These are phyloP conservation scores for Metacarcinus magister DNA, from an alignment of 2,888 invertebrate species.

Conservation along the genomic window DNA sequence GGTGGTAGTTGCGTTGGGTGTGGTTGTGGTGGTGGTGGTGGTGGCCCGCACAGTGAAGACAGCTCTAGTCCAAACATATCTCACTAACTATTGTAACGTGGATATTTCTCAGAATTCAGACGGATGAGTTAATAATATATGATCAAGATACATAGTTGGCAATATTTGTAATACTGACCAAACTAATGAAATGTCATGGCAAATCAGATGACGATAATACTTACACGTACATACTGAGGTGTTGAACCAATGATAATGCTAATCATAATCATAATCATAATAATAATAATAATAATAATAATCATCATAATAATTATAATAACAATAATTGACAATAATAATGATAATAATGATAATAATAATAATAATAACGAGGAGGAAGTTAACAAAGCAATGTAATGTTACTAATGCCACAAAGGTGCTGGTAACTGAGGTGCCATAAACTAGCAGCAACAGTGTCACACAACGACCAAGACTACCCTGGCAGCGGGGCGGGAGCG, in stretches of 20 bases:
- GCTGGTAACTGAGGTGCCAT: not conserved
- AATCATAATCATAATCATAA: not conserved
- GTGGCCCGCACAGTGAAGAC: slow-evolving; percentile 51
- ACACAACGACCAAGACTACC: not conserved
- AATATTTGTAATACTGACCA: slow-evolving; percentile 8
- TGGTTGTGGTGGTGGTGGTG: slow-evolving; percentile 35
- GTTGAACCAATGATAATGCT: not conserved
- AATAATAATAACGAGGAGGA: not conserved
- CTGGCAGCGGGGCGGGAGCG: not conserved
- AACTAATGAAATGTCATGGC: not conserved
- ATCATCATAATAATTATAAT: not conserved
- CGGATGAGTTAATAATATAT: slow-evolving; percentile 8
- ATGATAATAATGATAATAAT: not conserved
- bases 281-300: not conserved
- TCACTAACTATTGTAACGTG: slow-evolving; percentile 51
- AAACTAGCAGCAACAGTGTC: not conserved
- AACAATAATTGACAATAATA: not conserved
- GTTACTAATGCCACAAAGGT: not conserved
- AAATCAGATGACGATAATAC: slow-evolving; percentile 26
- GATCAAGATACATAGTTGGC: slow-evolving; percentile 34
- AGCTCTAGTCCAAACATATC: slow-evolving; percentile 40
- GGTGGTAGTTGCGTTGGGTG: slow-evolving; percentile 15
- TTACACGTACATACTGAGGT: not conserved
- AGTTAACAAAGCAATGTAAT: not conserved
- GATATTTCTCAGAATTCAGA: slow-evolving; percentile 13